phyloP scores from a whole-genome alignment of 2,888 invertebrate species.

The Chesias legatella region DNA sequence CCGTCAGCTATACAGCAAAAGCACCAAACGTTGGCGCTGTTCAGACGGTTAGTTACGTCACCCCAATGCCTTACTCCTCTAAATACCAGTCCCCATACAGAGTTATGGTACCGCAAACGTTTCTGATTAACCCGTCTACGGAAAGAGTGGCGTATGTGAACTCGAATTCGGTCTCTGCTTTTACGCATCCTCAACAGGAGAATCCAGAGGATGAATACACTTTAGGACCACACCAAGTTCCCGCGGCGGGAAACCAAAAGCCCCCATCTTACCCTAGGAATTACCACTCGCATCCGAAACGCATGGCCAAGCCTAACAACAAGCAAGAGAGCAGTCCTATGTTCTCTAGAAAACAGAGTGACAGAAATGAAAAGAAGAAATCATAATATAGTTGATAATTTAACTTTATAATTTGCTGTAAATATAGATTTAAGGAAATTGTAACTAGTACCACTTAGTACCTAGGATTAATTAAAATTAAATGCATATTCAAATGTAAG shows the following conservation, averaged over 20 bases:
- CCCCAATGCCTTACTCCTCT: slow-evolving; percentile 57
- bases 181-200: slow-evolving; percentile 44
- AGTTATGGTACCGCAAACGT: slow-evolving; percentile 70
- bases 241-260: slow-evolving; percentile 52
- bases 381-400: slow-evolving; percentile 32
- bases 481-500: no score
- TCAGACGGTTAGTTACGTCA: slow-evolving; percentile 68
- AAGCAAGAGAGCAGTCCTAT: slow-evolving; percentile 36
- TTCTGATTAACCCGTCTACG: slow-evolving; percentile 48
- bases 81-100: slow-evolving; percentile 65
- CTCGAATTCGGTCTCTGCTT: slow-evolving; percentile 56
- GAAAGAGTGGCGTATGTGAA: slow-evolving; percentile 68
- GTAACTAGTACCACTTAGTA: slow-evolving; percentile 27
- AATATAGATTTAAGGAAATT: slow-evolving; percentile 37
- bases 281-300: slow-evolving; percentile 65
- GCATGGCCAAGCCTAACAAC: slow-evolving; percentile 55
- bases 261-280: slow-evolving; percentile 58
- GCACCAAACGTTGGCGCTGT: slow-evolving; percentile 41
- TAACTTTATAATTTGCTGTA: slow-evolving; percentile 35
- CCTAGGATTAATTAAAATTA: no score
- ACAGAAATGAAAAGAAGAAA: slow-evolving; percentile 47
- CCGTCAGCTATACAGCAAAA: slow-evolving; percentile 50
- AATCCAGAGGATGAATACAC: slow-evolving; percentile 59
- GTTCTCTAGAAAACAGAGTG: slow-evolving; percentile 41
- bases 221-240: slow-evolving; percentile 44